Percentiles rank a stretch among this genome's conserved stretches.
These are phyloP conservation scores for Holotrichia oblita DNA, from an alignment of 1,140 invertebrate species.

Conservation along the genomic window DNA sequence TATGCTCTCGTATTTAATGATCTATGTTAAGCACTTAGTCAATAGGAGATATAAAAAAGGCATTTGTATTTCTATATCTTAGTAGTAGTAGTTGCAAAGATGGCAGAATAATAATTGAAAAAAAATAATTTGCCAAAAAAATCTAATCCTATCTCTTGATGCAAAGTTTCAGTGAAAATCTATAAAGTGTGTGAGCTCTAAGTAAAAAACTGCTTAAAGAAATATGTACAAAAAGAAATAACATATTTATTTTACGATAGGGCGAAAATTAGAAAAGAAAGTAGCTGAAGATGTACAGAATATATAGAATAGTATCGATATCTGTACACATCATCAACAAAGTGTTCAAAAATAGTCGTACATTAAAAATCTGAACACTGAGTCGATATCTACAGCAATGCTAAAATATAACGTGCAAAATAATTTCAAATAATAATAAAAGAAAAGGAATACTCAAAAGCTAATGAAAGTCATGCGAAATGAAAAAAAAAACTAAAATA, in stretches of 20 bases:
- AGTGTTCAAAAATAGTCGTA: background rate
- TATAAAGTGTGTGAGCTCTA: too few species aligned
- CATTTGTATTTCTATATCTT: too few species aligned
- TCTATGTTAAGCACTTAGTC: too few species aligned
- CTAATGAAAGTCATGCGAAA: constrained; percentile 13
- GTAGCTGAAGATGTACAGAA: background rate
- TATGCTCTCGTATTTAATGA: too few species aligned
- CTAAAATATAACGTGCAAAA: constrained; percentile 15
- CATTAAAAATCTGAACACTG: background rate
- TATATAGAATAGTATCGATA: background rate
- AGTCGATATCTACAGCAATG: background rate
- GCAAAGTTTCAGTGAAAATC: too few species aligned
- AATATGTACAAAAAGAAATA: background rate
- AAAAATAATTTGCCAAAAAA: too few species aligned
- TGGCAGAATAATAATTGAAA: too few species aligned
- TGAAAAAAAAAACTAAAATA: background rate
- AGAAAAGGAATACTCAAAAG: background rate
- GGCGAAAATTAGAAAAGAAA: constrained; percentile 5
- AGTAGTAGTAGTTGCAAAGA: too few species aligned
- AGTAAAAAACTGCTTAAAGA: too few species aligned
- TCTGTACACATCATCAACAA: constrained; percentile 10
- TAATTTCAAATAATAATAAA: constrained; percentile 17
- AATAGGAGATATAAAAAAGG: too few species aligned
- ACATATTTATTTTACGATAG: background rate
- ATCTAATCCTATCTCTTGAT: too few species aligned